Conservation (phyloP, 2,797 vertebrate genomes). For the Channallabes apus region DNA sequence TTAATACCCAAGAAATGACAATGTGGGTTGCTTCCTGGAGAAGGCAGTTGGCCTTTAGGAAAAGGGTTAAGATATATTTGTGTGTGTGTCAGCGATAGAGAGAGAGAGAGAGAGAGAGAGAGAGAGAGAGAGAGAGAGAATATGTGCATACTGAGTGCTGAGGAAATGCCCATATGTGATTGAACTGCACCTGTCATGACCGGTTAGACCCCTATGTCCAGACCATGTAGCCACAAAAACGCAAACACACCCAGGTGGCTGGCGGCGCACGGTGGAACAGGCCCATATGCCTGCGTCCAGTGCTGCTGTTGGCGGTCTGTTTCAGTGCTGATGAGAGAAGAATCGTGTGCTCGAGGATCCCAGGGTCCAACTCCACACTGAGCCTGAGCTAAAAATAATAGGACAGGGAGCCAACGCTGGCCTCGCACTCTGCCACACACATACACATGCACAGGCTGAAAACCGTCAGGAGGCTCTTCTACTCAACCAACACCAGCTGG, state of each 20-base stretch:
- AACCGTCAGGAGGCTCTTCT: constrained; percentile 20
- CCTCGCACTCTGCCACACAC: constrained; percentile 16
- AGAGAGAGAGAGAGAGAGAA: constrained; percentile 10
- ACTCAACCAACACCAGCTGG: constrained; percentile 17
- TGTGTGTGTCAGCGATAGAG: constrained; percentile 39
- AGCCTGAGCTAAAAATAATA: constrained; percentile 53
- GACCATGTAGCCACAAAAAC: constrained; percentile 32
- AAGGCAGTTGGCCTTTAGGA: constrained; percentile 33
- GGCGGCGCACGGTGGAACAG: constrained; percentile 47
- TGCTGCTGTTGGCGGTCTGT: constrained; percentile 50
- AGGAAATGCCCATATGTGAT: constrained; percentile 50
- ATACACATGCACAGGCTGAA: constrained; percentile 15
- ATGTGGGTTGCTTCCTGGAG: not conserved
- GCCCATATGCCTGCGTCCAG: constrained; percentile 54
- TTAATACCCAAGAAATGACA: constrained; percentile 22
- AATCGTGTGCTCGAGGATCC: constrained; percentile 39
- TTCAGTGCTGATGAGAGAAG: constrained; percentile 41
- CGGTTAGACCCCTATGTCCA: constrained; percentile 54
- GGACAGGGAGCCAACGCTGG: constrained; percentile 11
- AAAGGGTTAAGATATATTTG: constrained; percentile 23
- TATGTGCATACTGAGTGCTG: constrained; percentile 33
- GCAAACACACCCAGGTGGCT: constrained; percentile 49
- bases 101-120: constrained; percentile 9
- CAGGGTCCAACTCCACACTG: constrained; percentile 46
- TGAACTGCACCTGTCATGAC: constrained; percentile 53